Evolutionary conservation across 1,140 invertebrate genomes (phyloP).

Genomic region (Drosophila sucinea): DNA sequence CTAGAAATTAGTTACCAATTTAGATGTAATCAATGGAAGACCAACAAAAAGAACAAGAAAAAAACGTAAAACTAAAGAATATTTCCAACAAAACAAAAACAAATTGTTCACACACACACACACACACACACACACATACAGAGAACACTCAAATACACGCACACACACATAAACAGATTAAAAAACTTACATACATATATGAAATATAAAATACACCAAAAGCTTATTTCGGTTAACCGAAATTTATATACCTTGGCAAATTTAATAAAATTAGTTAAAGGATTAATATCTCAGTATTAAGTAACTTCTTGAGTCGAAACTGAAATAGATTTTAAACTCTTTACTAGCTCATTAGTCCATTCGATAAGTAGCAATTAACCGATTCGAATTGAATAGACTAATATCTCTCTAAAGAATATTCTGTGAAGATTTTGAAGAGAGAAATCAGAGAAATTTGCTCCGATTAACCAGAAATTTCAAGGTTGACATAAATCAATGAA

Average conservation of each 20-base stretch:
- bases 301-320: too few species aligned
- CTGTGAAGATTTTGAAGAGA: too few species aligned
- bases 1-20: conserved; percentile 64
- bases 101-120: conserved; percentile 21
- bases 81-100: conserved; percentile 43
- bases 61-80: conserved; percentile 28
- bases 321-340: too few species aligned
- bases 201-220: background rate
- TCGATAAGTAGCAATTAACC: too few species aligned
- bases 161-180: background rate
- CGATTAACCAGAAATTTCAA: too few species aligned
- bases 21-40: conserved; percentile 71
- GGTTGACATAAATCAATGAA: too few species aligned
- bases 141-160: conserved; percentile 6
- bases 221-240: background rate
- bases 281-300: too few species aligned
- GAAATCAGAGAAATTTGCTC: too few species aligned
- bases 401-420: too few species aligned
- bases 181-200: background rate
- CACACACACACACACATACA: conserved; percentile 21
- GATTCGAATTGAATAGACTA: too few species aligned
- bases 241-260: background rate
- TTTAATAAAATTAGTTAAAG: too few species aligned
- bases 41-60: conserved; percentile 47
- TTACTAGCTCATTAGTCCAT: too few species aligned